phyloP scores from a whole-genome alignment of 2,797 vertebrate species.

The Lutjanus argentimaculatus region DNA sequence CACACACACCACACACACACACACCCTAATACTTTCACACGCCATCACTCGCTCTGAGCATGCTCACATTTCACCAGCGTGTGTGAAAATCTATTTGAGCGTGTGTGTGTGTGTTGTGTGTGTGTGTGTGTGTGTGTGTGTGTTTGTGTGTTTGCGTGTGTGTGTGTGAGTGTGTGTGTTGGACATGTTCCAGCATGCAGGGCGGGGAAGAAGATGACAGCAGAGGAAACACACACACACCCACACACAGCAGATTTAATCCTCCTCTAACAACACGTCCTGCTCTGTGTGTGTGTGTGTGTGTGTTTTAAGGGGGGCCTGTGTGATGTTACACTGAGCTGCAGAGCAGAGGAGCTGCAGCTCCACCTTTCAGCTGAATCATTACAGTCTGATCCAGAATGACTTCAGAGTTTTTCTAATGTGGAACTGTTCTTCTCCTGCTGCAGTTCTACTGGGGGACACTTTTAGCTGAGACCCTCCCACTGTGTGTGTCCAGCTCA shows the following conservation, averaged over 20 bases:
- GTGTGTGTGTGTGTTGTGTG: no score
- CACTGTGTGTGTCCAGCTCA: no score
- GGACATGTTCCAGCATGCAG: slow-evolving; percentile 27
- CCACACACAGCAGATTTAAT: no score
- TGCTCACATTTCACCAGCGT: slow-evolving; percentile 20
- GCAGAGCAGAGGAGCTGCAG: not conserved
- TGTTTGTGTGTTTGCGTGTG: no score
- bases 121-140: no score
- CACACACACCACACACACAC: slow-evolving; percentile 13
- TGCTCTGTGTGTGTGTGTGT: slow-evolving; percentile 7
- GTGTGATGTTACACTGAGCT: not conserved
- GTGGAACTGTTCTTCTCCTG: not conserved
- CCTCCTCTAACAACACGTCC: no score
- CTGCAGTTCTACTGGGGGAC: no score
- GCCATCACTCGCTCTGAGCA: not conserved
- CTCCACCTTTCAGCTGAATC: slow-evolving; percentile 3
- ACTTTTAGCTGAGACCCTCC: no score
- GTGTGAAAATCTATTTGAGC: no score
- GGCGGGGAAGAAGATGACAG: slow-evolving; percentile 3
- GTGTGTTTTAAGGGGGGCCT: no score
- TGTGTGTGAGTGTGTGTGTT: slow-evolving; percentile 21
- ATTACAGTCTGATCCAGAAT: no score
- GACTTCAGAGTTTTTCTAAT: not conserved
- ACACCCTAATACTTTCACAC: slow-evolving; percentile 7
- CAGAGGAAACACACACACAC: slow-evolving; percentile 4